Conservation (phyloP, 2,888 invertebrate species). For the Leptinotarsa peninsularis region DNA sequence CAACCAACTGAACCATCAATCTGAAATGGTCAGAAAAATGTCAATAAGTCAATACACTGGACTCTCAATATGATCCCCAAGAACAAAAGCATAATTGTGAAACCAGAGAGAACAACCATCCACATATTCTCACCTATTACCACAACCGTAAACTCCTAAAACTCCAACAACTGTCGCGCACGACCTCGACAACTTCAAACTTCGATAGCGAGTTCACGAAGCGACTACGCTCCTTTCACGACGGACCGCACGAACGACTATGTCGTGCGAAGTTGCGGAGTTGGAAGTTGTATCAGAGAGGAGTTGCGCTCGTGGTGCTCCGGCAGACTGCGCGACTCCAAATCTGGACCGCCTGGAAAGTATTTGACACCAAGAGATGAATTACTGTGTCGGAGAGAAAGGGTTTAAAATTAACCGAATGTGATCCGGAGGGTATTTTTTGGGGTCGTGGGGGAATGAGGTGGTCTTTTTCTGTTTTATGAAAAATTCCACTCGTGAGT, state of each 20-base stretch:
- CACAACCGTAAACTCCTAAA: not conserved
- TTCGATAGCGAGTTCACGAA: not conserved
- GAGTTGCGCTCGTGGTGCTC: conserved; percentile 37
- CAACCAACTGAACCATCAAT: no score
- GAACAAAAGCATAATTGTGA: not conserved
- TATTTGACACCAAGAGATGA: not conserved
- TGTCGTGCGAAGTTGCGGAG: conserved; percentile 28
- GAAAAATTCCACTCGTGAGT: not conserved
- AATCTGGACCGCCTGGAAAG: conserved; percentile 20
- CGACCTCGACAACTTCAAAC: not conserved
- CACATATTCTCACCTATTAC: not conserved
- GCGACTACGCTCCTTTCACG: not conserved
- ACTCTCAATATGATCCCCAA: not conserved
- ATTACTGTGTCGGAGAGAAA: not conserved
- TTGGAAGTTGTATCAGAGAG: conserved; percentile 40
- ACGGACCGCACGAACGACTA: not conserved
- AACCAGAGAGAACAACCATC: not conserved
- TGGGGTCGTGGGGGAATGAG: not conserved
- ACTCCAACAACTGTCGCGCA: not conserved
- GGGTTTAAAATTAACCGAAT: conserved; percentile 5
- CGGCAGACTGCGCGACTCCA: conserved; percentile 44
- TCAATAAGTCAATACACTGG: no score
- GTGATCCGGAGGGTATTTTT: not conserved
- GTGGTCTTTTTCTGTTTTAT: not conserved
- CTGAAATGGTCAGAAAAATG: no score